These are phyloP conservation scores for Hyles euphorbiae DNA, from an alignment of 1,140 invertebrate species.

Conservation along the genomic window DNA sequence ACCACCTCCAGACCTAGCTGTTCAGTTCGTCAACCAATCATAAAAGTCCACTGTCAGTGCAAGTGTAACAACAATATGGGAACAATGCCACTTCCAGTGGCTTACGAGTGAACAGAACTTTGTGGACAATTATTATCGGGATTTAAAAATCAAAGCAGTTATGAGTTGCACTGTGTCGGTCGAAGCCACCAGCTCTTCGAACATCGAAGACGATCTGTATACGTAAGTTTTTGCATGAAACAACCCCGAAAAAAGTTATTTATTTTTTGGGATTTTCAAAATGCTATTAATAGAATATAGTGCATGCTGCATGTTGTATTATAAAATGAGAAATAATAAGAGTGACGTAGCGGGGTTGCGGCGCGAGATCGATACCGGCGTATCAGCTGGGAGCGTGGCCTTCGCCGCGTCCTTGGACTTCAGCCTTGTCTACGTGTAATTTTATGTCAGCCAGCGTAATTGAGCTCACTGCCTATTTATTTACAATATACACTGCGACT, in stretches of 20 bases:
- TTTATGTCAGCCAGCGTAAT: background rate
- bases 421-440: background rate
- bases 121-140: background rate
- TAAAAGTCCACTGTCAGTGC: no score
- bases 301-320: no score
- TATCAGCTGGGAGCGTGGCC: conserved; percentile 11
- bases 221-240: conserved; percentile 38
- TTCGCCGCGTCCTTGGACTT: conserved; percentile 6
- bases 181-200: conserved; percentile 43
- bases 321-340: no score
- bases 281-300: no score
- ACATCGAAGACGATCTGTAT: conserved; percentile 48
- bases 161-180: conserved; percentile 44
- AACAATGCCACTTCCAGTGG: background rate
- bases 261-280: no score
- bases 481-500: no score
- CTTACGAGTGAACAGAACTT: background rate
- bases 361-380: conserved; percentile 5
- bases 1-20: no score
- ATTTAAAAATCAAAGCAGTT: conserved; percentile 18
- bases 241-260: no score
- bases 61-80: background rate
- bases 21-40: no score
- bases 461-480: background rate
- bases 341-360: no score